Base-by-base conservation (phyloP, 2,113 vertebrate species). In the Mystacornis crossleyi region DNA sequence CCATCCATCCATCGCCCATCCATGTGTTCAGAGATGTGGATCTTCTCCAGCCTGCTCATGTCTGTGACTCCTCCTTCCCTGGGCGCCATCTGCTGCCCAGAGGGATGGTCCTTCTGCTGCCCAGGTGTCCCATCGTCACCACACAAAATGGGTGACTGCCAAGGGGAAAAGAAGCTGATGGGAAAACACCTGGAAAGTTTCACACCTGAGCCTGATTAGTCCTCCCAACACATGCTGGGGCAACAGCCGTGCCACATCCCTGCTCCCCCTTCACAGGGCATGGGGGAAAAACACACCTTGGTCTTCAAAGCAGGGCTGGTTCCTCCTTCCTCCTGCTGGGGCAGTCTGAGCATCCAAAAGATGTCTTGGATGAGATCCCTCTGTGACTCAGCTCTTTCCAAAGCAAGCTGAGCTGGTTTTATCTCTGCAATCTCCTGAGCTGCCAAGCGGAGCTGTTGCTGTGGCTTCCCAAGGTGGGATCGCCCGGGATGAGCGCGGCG, bases 401-500 rank as follows among this genome's bases (percentile, higher is more conserved):
- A 58, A 84, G 25, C 28, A 0, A 42, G 34, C 51, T 55, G 89
- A 55, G 28, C 78, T 61, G 67, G 3, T 55, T 93, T 77, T 16
- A 5, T 28, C 79, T n/a, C 53, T 34, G 75, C 57, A 57, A 16
- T 9, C 62, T 80, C 75, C 50, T 0, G 4, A 18, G 70, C 57
- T 31, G 71, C 61, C 31, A 3, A 64, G 50, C 1, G 1, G 53
- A 3, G 18, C 23, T 2, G 9, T 10, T 2, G 42, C 4, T 3
- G 40, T 6, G 24, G 25, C 6, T 67, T 40, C 4, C 8, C 2
- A 4, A 58, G 55, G 31, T 0, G 6, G 90, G 77, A 48, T 66
- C 1, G 1, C 19, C 42, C 0, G 1, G 18, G 81, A 42, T 7
- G 73, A 18, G 21, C 0, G 5, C 0, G 5, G 40, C 1, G 0